Conservation (phyloP, 2,888 invertebrate genomes). For the Abrostola tripartita region DNA sequence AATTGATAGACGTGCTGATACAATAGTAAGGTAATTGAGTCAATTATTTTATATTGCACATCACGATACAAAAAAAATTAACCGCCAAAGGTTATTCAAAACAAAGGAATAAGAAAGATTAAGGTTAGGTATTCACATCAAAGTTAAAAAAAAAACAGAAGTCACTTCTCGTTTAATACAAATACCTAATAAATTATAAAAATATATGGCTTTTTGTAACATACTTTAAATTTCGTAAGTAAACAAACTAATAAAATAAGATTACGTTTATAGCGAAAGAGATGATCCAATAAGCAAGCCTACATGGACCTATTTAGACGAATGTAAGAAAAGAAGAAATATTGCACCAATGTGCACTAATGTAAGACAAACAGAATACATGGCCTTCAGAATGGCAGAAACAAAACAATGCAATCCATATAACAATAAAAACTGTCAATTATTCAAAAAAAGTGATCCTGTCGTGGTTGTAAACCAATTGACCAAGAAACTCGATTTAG, state of each 20-base stretch:
- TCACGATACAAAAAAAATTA: no score
- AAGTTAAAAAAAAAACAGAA: no score
- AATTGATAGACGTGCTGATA: conserved; percentile 3
- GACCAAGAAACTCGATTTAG: conserved; percentile 50
- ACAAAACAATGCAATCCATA: not conserved
- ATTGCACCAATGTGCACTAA: not conserved
- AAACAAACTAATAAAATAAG: not conserved
- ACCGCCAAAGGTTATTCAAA: no score
- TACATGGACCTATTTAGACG: not conserved
- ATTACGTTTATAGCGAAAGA: conserved; percentile 9
- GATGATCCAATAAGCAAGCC: not conserved
- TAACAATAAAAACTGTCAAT: conserved; percentile 4
- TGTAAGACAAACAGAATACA: conserved; percentile 19
- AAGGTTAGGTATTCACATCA: no score
- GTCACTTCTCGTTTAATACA: not conserved
- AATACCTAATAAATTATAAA: not conserved
- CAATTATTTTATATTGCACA: not conserved
- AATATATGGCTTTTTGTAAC: no score
- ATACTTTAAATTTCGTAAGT: no score
- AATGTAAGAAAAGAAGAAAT: conserved; percentile 6
- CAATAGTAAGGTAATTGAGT: not conserved
- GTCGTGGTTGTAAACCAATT: conserved; percentile 53
- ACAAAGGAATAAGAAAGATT: no score
- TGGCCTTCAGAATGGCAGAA: conserved; percentile 48
- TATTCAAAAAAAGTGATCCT: conserved; percentile 27